A percentile compares a stretch with the other conserved stretches of the same genome.
phyloP scores from a whole-genome alignment of 2,797 vertebrate genomes.

The Cossypha polioptera region DNA sequence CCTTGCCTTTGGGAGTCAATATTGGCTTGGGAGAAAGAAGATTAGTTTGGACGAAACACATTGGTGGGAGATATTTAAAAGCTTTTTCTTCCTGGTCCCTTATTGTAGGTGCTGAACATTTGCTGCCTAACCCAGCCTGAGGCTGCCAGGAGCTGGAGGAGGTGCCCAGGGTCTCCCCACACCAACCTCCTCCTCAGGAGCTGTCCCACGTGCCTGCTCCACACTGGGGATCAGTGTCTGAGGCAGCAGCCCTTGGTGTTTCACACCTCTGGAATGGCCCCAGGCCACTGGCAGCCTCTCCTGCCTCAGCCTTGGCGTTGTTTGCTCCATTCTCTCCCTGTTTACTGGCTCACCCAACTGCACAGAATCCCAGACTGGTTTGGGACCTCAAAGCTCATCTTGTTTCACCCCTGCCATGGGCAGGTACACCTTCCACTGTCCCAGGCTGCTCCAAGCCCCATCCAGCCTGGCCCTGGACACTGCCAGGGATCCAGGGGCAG shows the following conservation, averaged over 20 bases:
- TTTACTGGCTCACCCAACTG: neutral
- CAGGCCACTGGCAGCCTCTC: neutral
- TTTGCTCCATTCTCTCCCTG: neutral
- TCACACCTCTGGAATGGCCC: neutral
- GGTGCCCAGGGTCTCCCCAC: fast-evolving
- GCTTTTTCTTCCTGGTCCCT: neutral
- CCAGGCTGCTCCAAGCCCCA: fast-evolving
- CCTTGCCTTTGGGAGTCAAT: neutral
- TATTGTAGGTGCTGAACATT: neutral
- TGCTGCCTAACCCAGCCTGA: neutral
- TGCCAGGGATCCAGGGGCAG: neutral
- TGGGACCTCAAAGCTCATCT: neutral
- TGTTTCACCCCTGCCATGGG: fast-evolving
- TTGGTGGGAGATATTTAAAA: neutral
- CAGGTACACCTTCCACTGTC: fast-evolving
- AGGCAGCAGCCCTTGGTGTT: neutral
- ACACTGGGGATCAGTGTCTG: fast-evolving
- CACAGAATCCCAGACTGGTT: neutral
- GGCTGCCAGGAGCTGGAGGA: neutral
- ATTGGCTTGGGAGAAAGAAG: neutral
- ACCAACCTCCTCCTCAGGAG: fast-evolving
- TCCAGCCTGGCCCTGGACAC: neutral
- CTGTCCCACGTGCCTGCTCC: fast-evolving
- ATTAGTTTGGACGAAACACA: neutral
- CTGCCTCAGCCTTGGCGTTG: fast-evolving